Conservation (phyloP, 2,113 vertebrate species). For the Strix uralensis region DNA sequence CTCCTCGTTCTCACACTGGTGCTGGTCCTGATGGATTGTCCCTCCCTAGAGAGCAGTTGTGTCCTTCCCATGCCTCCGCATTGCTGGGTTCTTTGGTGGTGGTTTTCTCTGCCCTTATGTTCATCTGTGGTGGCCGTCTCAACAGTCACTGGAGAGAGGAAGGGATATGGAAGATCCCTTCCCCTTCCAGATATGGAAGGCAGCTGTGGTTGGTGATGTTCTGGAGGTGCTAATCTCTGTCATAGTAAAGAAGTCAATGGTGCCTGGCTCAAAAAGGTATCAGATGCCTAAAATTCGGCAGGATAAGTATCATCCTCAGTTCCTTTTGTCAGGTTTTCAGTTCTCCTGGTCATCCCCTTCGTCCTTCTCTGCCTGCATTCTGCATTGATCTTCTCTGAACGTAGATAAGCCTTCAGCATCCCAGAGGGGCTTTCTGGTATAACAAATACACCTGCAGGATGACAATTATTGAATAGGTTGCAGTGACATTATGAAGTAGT, state of each 20-base stretch:
- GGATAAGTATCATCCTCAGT: background rate
- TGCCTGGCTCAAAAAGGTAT: background rate
- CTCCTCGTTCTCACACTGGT: background rate
- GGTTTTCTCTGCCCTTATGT: background rate
- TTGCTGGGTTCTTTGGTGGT: background rate
- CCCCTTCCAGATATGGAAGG: background rate
- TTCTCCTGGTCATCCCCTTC: background rate
- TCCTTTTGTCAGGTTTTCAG: background rate
- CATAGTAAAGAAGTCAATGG: background rate
- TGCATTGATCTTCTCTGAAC: background rate
- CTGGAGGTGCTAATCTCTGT: background rate
- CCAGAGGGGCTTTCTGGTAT: background rate
- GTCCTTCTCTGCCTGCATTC: background rate
- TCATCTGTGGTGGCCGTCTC: background rate
- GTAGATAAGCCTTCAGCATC: background rate
- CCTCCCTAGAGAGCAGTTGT: background rate
- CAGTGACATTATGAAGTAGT: background rate
- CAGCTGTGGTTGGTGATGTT: background rate
- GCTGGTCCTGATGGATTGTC: background rate
- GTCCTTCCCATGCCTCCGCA: background rate
- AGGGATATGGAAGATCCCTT: background rate
- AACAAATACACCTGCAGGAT: background rate
- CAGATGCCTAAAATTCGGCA: background rate
- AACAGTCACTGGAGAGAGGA: background rate
- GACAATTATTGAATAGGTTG: background rate